Base-by-base conservation (phyloP, 2,888 invertebrate genomes). In the Chrysolina americana region DNA sequence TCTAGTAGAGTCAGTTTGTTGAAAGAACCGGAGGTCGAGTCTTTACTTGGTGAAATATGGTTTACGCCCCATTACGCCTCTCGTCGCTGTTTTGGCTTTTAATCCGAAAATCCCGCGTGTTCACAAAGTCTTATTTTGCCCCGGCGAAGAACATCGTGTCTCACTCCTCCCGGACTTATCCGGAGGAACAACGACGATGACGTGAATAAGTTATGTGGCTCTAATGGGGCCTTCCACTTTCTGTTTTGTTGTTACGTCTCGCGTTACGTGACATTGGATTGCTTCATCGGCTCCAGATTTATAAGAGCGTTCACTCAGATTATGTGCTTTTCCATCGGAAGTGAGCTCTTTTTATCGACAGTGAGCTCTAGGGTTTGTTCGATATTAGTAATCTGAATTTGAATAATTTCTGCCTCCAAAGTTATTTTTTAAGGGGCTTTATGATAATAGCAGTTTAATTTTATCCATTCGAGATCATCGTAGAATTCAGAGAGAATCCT, bases 61-160 rank as follows among this genome's bases (percentile, higher is more conserved):
- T 79, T 77, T 75, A 84, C 84, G 83, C 81, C 82, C 83, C 81
- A 84, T 84, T 84, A 82, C 83, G 80, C 80, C 82, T 79, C 81
- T 83, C 80, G 80, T 79, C 82, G 79, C 78, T 83, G 82, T 82
- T 81, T 83, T 82, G 81, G 80, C 81, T 81, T 82, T 82, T 78
- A 78, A 78, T 78, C 72, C 73, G 70, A 73, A 71, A 71, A 71
- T 71, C 75, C 64, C 41, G 50, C 66, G 50, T 17, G 47, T 47
- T 21, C 66, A n/a, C 23, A 44, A 19, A 48, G 69, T 64, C 68
- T 68, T 53, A 36, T 36, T 68, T 13, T 44, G 50, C 50, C 21
- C 17, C 23, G 53, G 21, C 53, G 68, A 53, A 48, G 63, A 70
- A 21, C 70, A 65, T 62, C 66, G 66, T 66, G 65, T 47, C 65